Evolutionary conservation across 1,140 invertebrate genomes (phyloP).

Genomic region (Hirudo medicinalis): DNA sequence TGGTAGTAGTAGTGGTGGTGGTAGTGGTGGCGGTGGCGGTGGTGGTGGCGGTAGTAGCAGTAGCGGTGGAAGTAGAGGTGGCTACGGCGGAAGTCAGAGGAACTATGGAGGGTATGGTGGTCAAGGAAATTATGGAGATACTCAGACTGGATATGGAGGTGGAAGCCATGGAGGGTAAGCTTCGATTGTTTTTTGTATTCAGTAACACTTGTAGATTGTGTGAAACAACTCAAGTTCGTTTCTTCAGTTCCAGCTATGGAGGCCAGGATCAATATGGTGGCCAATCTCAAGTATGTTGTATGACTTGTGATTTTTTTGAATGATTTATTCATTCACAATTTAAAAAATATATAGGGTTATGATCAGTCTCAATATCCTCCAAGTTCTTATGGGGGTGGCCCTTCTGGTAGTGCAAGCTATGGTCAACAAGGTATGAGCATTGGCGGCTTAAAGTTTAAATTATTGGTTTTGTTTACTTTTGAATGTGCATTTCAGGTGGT

Average conservation of each 20-base stretch:
- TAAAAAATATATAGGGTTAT: neutral
- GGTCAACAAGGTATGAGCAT: neutral
- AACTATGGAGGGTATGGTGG: neutral
- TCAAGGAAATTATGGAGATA: neutral
- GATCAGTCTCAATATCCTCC: conserved; percentile 1
- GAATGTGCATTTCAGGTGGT: conserved; percentile 1
- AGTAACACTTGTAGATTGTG: too few species aligned
- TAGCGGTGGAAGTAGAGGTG: neutral
- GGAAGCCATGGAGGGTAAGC: neutral
- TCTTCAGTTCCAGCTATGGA: neutral
- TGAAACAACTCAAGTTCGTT: neutral
- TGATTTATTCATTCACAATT: too few species aligned
- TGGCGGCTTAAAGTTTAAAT: neutral
- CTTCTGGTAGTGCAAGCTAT: neutral
- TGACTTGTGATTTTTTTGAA: too few species aligned
- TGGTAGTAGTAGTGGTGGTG: too few species aligned
- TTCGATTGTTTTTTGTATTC: too few species aligned
- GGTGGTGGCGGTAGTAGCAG: neutral
- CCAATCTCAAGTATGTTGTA: neutral
- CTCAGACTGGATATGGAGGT: neutral
- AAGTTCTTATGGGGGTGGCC: neutral
- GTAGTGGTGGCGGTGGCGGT: too few species aligned
- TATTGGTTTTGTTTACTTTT: neutral
- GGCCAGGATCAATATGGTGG: conserved; percentile 7
- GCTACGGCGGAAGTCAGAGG: neutral